phyloP scores from a whole-genome alignment of 1,140 invertebrate species.

The Diabrotica undecimpunctata region DNA sequence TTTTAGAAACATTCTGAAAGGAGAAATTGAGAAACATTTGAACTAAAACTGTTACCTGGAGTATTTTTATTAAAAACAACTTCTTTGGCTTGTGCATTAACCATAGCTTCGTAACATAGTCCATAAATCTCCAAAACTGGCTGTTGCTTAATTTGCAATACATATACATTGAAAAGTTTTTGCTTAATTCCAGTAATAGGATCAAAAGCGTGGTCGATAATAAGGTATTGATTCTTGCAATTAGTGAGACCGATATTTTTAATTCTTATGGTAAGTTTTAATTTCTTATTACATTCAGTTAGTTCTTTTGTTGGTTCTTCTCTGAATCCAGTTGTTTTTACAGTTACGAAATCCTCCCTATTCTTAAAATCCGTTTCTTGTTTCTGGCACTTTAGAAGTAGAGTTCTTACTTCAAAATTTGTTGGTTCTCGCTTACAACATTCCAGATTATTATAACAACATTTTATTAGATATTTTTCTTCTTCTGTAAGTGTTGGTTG shows the following conservation, averaged over 20 bases:
- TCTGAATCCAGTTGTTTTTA: conserved; percentile 18
- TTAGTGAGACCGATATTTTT: conserved; percentile 38
- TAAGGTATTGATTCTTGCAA: conserved; percentile 47
- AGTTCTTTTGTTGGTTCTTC: conserved; percentile 21
- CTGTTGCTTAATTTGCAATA: conserved; percentile 49
- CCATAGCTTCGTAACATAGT: conserved; percentile 46
- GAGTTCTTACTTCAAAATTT: conserved; percentile 41
- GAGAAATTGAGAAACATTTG: too few species aligned
- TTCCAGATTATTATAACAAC: conserved; percentile 1
- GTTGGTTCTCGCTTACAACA: conserved; percentile 25
- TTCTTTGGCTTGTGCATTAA: conserved; percentile 49
- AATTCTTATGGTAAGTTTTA: conserved; percentile 41
- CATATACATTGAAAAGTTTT: conserved; percentile 48
- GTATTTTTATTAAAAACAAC: conserved; percentile 49
- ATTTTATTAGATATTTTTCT: conserved; percentile 9
- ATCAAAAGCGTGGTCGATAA: conserved; percentile 50
- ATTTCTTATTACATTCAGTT: conserved; percentile 39
- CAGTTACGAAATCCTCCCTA: conserved; percentile 3
- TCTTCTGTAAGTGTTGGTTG: background rate
- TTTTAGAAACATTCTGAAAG: too few species aligned
- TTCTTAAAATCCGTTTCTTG: conserved; percentile 4
- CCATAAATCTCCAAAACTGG: conserved; percentile 46
- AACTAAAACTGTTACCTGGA: background rate
- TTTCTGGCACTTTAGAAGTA: conserved; percentile 35
- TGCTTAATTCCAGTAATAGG: conserved; percentile 42